Percentiles rank a stretch among this genome's conserved stretches.
These are phyloP conservation scores for Phengaris arion DNA, from an alignment of 2,888 invertebrate genomes.

Conservation along the genomic window DNA sequence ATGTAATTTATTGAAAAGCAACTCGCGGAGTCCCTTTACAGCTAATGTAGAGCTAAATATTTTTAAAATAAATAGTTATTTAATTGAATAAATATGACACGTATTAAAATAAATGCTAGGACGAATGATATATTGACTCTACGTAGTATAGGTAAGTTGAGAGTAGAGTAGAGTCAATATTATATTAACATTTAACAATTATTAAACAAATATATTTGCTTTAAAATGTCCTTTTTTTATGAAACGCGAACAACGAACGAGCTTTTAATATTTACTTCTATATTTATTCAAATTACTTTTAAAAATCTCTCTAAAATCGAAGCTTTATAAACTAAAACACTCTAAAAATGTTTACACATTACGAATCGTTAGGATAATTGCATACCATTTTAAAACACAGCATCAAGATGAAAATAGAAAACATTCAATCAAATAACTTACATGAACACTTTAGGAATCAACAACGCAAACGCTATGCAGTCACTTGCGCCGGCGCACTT, in stretches of 20 bases:
- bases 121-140: too few species aligned
- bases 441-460: constrained; percentile 53
- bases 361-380: constrained; percentile 1
- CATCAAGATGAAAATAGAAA: constrained; percentile 46
- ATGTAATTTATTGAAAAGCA: constrained; percentile 25
- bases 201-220: too few species aligned
- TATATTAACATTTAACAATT: too few species aligned
- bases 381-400: constrained; percentile 34
- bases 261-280: background rate
- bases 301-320: background rate
- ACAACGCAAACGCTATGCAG: constrained; percentile 60
- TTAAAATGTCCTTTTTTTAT: too few species aligned
- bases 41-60: background rate
- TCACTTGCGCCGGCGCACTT: constrained; percentile 64
- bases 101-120: too few species aligned
- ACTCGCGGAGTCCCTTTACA: constrained; percentile 15
- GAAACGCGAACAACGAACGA: background rate
- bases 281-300: background rate
- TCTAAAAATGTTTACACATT: background rate
- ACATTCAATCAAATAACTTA: constrained; percentile 47
- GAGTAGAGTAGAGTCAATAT: too few species aligned
- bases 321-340: background rate
- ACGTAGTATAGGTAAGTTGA: too few species aligned
- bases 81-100: too few species aligned
- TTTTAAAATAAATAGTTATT: background rate